These are phyloP conservation scores for Clarias platycephalus DNA, from an alignment of 2,797 vertebrate genomes.

Conservation along the genomic window DNA sequence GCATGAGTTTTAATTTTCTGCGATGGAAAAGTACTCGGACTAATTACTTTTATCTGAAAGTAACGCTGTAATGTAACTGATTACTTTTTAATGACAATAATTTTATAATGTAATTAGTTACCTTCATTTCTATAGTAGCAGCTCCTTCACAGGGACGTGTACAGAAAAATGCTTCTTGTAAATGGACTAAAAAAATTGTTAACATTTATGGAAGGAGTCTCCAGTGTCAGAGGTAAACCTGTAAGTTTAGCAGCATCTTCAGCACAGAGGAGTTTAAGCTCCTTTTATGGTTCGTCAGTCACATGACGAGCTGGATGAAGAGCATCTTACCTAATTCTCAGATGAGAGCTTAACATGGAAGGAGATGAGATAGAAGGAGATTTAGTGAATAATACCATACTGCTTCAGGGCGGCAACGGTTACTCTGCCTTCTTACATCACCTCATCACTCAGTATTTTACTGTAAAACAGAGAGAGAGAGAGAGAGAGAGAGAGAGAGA, in stretches of 20 bases:
- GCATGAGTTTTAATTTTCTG: too few relatives aligned
- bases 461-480: too few relatives aligned
- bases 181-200: background rate
- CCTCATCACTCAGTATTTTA: too few relatives aligned
- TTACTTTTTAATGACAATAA: too few relatives aligned
- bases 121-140: background rate
- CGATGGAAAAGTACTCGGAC: too few relatives aligned
- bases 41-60: too few relatives aligned
- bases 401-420: background rate
- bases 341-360: background rate
- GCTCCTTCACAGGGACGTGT: background rate
- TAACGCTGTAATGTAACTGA: too few relatives aligned
- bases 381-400: background rate
- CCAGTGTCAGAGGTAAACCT: background rate
- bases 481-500: too few relatives aligned
- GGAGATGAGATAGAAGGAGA: background rate
- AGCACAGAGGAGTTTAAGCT: background rate
- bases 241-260: background rate
- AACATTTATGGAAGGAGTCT: background rate
- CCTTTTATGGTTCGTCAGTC: background rate
- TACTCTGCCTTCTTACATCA: background rate
- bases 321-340: background rate
- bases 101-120: too few relatives aligned
- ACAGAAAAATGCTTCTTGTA: background rate
- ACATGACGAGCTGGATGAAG: background rate